Evolutionary conservation across 2,888 invertebrate species (phyloP).

Genomic region (Drosophila recens): DNA sequence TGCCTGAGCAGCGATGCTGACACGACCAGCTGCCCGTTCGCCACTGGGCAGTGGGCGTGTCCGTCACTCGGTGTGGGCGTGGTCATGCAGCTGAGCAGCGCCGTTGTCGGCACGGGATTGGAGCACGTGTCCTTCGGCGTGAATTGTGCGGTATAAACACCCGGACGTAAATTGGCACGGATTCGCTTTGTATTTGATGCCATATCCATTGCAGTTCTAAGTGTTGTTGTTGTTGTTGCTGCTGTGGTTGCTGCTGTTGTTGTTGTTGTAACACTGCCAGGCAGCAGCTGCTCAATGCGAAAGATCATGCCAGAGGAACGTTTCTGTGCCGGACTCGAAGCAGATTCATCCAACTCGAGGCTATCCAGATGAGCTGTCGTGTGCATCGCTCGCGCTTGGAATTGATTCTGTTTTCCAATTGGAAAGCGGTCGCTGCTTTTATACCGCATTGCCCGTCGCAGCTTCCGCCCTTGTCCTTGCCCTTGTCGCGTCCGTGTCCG

Average conservation of each 20-base stretch:
- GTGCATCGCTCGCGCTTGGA: conserved; percentile 77
- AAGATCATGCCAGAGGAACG: conserved; percentile 81
- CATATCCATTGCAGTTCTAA: conserved; percentile 15
- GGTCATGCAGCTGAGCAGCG: conserved; percentile 66
- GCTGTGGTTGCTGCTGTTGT: conserved; percentile 31
- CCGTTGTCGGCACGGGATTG: conserved; percentile 65
- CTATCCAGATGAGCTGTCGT: conserved; percentile 74
- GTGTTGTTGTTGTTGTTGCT: conserved; percentile 11
- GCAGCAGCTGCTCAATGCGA: conserved; percentile 48
- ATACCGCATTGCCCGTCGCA: conserved; percentile 63
- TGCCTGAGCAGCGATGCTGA: conserved; percentile 78
- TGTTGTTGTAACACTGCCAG: conserved; percentile 21
- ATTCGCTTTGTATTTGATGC: conserved; percentile 43
- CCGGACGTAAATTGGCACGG: conserved; percentile 55
- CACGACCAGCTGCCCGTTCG: conserved; percentile 66
- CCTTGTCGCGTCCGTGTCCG: conserved; percentile 34
- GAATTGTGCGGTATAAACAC: conserved; percentile 80
- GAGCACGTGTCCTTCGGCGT: conserved; percentile 81
- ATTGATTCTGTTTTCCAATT: conserved; percentile 83
- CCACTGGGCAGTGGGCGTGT: conserved; percentile 63
- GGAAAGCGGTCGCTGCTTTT: conserved; percentile 79
- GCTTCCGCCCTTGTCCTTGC: conserved; percentile 53
- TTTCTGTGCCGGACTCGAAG: conserved; percentile 54
- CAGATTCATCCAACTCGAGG: conserved; percentile 53
- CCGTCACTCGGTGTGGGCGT: conserved; percentile 46